Percentiles rank a stretch among this genome's conserved stretches.
These are phyloP conservation scores for Aphodius sticticus DNA, from an alignment of 2,888 invertebrate genomes.

Conservation along the genomic window DNA sequence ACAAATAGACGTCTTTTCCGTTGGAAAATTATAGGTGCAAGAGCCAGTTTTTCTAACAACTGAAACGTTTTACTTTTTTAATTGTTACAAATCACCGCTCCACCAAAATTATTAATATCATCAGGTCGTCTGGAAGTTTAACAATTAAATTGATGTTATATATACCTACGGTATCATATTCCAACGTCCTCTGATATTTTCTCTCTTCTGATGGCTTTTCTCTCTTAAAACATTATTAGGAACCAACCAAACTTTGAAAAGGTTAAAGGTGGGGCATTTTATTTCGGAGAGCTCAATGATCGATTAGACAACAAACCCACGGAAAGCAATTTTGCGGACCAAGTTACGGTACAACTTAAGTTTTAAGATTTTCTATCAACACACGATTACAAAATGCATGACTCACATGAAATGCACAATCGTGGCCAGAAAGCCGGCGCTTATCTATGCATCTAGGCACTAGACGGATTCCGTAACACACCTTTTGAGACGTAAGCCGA, in stretches of 20 bases:
- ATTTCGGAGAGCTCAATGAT: no score
- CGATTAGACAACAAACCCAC: no score
- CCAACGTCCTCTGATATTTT: not conserved
- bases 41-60: not conserved
- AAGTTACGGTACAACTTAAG: not conserved
- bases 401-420: not conserved
- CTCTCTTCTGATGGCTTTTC: no score
- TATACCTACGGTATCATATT: not conserved
- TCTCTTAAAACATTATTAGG: not conserved
- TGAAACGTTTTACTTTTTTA: not conserved
- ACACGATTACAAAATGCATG: not conserved
- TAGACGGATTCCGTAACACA: not conserved
- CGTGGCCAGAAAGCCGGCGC: not conserved
- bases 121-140: not conserved
- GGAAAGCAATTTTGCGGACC: not conserved
- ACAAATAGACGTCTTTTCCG: not conserved
- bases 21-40: not conserved
- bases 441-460: not conserved
- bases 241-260: no score
- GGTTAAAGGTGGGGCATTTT: no score
- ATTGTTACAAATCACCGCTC: not conserved
- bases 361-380: not conserved
- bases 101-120: not conserved
- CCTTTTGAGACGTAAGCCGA: not conserved
- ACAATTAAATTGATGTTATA: not conserved